Evolutionary conservation across 2,113 vertebrate genomes (phyloP), one percentile per base, ranked within the genome.

Genomic region (Sinocyclocheilus maitianheensis): DNA sequence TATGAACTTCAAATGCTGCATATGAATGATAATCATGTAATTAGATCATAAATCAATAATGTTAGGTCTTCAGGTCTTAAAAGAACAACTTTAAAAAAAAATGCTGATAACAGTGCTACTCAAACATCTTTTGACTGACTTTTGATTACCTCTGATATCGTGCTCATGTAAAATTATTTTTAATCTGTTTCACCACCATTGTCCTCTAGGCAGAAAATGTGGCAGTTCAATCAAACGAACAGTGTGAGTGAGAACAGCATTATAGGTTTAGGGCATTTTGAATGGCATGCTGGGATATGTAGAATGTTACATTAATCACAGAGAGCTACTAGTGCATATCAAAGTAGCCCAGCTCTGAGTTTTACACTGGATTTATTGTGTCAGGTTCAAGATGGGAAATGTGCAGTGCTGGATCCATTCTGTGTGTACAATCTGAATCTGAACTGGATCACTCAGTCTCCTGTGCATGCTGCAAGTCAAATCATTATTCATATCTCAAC

Each of bases 401-500:
- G 30, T 62, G 26, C 84, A 53, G 26, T 58, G 30, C n/a, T 84
- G 16, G 16, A 46, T 53, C 12, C 10, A 51, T 34, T 37, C 22
- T 48, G 13, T 24, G 43, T 13, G n/a, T 22, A n/a, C 55, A 65
- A 46, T n/a, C 72, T 43, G 72, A 75, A 40, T 62, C 12, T 77
- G 51, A 55, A 22, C 51, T 34, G 51, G 24, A 77, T 77, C 13
- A 7, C 46, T 26, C 26, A 26, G 26, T 26, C 26, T 30, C 8
- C 14, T 55, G 76, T 55, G 48, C 48, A 65, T 81, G 26, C 18
- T 74, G 75, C 53, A 62, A 20, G 60, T 51, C 84, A 85, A 86
- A 90, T 86, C 89, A 93, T 93, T 93, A 91, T 90, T 94, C 91
- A 93, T 91, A 91, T 91, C 91, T 92, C 90, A 81, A 55, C 85